phyloP scores from a whole-genome alignment of 2,113 vertebrate species.

The Rana temporaria region DNA sequence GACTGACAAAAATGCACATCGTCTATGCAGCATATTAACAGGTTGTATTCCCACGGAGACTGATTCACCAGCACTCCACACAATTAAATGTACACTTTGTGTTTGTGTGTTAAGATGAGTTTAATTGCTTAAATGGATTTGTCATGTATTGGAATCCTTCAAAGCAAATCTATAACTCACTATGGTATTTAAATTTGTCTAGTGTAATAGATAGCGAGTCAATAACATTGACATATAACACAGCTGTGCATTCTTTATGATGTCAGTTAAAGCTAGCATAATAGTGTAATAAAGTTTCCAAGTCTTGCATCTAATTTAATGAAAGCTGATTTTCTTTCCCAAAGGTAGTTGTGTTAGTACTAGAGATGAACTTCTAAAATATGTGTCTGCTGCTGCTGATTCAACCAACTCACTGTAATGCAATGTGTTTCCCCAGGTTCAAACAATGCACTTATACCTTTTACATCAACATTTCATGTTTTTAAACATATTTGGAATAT shows the following conservation, averaged over 20 bases:
- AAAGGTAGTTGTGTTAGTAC: too few species aligned
- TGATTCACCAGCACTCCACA: neutral
- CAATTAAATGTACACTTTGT: neutral
- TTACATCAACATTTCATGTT: too few species aligned
- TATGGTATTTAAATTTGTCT: slow-evolving; percentile 26
- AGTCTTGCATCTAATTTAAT: neutral
- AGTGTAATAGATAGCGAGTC: neutral
- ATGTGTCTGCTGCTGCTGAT: too few species aligned
- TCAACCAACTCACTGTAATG: too few species aligned
- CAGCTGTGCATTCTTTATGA: neutral
- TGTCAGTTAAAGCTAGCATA: neutral
- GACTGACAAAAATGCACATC: too few species aligned
- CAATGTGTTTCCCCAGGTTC: too few species aligned
- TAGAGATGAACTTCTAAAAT: too few species aligned
- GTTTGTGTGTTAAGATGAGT: neutral
- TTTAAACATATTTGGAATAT: too few species aligned
- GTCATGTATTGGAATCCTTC: neutral
- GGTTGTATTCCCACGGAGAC: too few species aligned
- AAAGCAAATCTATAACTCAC: slow-evolving; percentile 16
- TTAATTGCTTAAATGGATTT: slow-evolving; percentile 13
- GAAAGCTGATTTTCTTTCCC: too few species aligned
- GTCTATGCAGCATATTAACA: too few species aligned
- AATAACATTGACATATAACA: slow-evolving; percentile 7
- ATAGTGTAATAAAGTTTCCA: neutral
- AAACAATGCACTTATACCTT: too few species aligned